phyloP scores from a whole-genome alignment of 2,888 invertebrate species.

The Sinotaia quadrata region DNA sequence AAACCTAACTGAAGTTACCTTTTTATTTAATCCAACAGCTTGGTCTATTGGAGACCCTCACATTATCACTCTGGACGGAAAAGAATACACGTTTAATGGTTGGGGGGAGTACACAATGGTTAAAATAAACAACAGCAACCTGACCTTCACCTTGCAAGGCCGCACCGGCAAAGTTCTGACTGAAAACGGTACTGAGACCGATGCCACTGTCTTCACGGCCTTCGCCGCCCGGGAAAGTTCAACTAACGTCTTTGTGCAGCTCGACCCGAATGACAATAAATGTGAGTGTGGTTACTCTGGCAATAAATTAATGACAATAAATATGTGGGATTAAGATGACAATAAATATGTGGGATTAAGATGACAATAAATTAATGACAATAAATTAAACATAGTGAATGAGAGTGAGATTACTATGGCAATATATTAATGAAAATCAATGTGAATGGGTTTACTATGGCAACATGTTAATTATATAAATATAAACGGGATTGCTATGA shows the following conservation, averaged over 20 bases:
- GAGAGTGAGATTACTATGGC: no score
- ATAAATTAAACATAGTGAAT: no score
- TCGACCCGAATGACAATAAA: slow-evolving; percentile 28
- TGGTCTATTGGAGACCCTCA: slow-evolving; percentile 43
- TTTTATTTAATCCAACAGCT: neutral
- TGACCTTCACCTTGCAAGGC: slow-evolving; percentile 36
- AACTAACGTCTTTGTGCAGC: slow-evolving; percentile 37
- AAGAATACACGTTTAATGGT: slow-evolving; percentile 43
- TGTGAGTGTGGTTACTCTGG: neutral
- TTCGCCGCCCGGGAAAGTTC: slow-evolving; percentile 39
- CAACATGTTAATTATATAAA: no score
- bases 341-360: no score
- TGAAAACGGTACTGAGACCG: slow-evolving; percentile 29
- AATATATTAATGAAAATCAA: no score
- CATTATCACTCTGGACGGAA: slow-evolving; percentile 42
- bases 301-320: no score
- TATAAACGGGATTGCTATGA: no score
- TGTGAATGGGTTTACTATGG: no score
- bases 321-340: no score
- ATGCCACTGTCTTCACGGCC: slow-evolving; percentile 46
- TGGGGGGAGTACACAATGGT: slow-evolving; percentile 43
- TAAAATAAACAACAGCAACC: neutral
- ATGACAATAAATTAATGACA: no score
- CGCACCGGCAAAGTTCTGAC: slow-evolving; percentile 32
- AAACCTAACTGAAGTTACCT: neutral